Evolutionary conservation across 2,113 vertebrate genomes (phyloP), one percentile per base, ranked within the genome.

Genomic region (Hoplias malabaricus): DNA sequence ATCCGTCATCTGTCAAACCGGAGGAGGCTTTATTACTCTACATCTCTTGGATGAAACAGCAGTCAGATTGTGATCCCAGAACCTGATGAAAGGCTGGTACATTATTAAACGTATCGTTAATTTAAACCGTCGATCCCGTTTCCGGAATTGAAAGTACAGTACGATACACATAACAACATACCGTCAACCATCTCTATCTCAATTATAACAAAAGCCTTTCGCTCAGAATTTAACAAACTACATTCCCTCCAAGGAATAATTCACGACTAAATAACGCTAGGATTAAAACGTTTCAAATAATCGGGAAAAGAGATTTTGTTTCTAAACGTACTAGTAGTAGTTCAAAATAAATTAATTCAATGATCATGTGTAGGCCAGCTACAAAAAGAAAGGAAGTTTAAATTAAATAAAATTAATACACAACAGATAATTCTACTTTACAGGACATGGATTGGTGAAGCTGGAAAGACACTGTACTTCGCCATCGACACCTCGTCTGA

Each of bases 291-390:
- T 81, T 84, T 69, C 79, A 90, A 90, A 92, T 89, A 92, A 93
- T 92, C 93, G 89, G 90, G 88, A 86, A 76, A 90, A 92, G 92
- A 89, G 91, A 83, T 69, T 73, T 21, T 43, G 42, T 57, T 90
- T 93, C 90, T 89, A 91, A 90, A 93, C 92, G 92, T 36, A 89
- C 88, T 90, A 91, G 87, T 92, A 91, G 87, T 92, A 89, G 88
- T 94, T 93, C 86, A 88, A 86, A 92, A 98, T 98, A 98, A 97
- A 94, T 97, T 97, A 98, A 94, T 89, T 79, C 75, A 85, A 91
- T 92, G 83, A 93, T 92, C 82, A 86, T 95, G 97, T 98, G 97
- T 98, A 99, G 97, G 93, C 97, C 97, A 95, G 97, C 97, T 98
- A 99, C 96, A 94, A 93, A 94, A 89, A 86, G 90, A 73, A 79